Evolutionary conservation across 2,113 vertebrate genomes (phyloP), one percentile per base, ranked within the genome.

Genomic region (Cryptotis parvus): DNA sequence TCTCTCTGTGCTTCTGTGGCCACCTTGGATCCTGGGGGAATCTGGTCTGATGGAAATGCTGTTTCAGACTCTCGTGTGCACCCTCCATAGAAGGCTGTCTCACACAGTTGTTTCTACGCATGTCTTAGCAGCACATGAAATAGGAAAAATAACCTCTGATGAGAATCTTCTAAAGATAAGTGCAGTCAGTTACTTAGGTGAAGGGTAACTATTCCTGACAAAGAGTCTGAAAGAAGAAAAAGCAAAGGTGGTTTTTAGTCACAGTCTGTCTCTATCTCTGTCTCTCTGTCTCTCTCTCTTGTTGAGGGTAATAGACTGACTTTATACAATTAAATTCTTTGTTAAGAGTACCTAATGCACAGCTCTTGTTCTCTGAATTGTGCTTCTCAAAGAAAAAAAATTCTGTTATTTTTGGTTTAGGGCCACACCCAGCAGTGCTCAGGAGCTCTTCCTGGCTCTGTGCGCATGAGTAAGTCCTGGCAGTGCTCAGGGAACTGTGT

Each of bases 151-250:
- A 55, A 58, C 6, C 43, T 87, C 61, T 61, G 22, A 49, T 37
- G 66, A 87, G 31, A 83, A 65, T 43, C 24, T 87, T 55, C 45
- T 49, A 31, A 88, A 84, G 55, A 74, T 74, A 49, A 88, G 49
- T 6, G 45, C 66, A 78, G 26, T n/a, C 65, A 29, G 31, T 73
- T 78, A 61, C 24, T 69, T 41, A 73, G n/a, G 1, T 58, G 39
- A 37, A 68, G 22, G n/a, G 20, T 63, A 61, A 15, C 8, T 52
- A 37, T 66, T 87, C 69, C 33, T 29, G n/a, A 84, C 37, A 24
- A 31, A 27, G 49, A 89, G n/a, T n/a, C n/a, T n/a, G 49, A 39
- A 77, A 65, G 29, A 63, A 39, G n/a, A 70, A 22, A 69, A 35
- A 63, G 69, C 52, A n/a, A 61, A 76, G 39, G 39, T 2, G 52